Base-by-base conservation (phyloP, 1,140 invertebrate genomes). In the Nasonia vitripennis region DNA sequence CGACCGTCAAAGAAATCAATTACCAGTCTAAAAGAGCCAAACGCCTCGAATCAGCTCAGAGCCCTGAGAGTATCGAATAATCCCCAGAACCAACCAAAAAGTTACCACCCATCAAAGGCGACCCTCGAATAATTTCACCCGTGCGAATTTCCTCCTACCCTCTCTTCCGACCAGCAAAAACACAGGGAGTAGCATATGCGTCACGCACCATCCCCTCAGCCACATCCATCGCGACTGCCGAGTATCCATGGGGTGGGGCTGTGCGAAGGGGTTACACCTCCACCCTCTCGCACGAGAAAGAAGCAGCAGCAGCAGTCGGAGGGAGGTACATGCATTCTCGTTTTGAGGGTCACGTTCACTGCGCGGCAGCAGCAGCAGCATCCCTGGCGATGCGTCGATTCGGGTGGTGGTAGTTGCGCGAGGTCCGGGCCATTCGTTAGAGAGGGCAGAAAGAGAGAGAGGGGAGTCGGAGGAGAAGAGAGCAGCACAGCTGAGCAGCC, bases 261-360 rank as follows among this genome's bases (percentile, higher is more conserved):
- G 17, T n/a, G 55, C 20, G 37, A 82, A 74, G 20, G 71, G 73
- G 81, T 27, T 11, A 14, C 4, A 62, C 20, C 55, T 62, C 55
- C 55, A 20, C 55, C 55, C 20, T 20, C 55, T 62, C 1, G 6
- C 55, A 12, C 12, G 41, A 37, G 37, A 67, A 70, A 70, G 17
- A 45, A n/a, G 27, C 27, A 27, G 27, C 37, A n/a, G 27, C 37
- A 9, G 71, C 31, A 71, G 62, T 20, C 20, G 68, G 31, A 48
- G 11, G 45, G 7, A n/a, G 9, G 70, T 80, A 23, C 31, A 75
- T 85, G 83, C 70, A 85, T 67, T 80, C 88, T 85, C 89, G 89
- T 91, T 92, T 92, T 92, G 92, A 92, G 92, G 91, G 91, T 92
- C 92, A 92, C 92, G 92, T 92, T 92, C 92, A 92, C 89, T 91